Evolutionary conservation across 2,113 vertebrate genomes (phyloP), one percentile per base, ranked within the genome.

Genomic region (Ursus arctos): DNA sequence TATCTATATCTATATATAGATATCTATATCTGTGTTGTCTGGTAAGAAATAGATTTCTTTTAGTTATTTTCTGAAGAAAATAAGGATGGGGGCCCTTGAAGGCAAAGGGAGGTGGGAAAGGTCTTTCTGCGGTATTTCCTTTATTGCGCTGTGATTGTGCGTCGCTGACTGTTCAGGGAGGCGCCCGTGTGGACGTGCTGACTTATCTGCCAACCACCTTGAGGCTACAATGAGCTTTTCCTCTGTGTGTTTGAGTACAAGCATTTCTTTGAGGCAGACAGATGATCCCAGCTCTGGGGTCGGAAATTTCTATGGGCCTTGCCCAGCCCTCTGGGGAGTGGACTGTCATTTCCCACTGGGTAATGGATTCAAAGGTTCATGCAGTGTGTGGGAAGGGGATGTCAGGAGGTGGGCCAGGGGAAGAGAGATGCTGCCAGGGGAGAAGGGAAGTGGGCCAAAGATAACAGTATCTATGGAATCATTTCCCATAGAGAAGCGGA

Each of bases 31-130:
- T 40, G 2, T 71, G 12, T 79, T 79, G n/a, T 93, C 47, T 84
- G 15, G 47, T 61, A 47, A 28, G 51, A 79, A 88, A 81, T 76
- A 33, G 47, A 28, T 84, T 97, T 95, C 84, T 74, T 95, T 76
- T 63, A 47, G 6, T 74, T 65, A 26, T 24, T 59, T 61, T 59
- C 71, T 86, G 40, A 82, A 49, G 31, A 61, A 13, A 33, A 43
- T 36, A 83, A 43, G 10, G 63, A 31, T 14, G 13, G 22, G 69
- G 83, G 55, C 43, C 43, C 33, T 69, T 69, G 51, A 49, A 57
- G 36, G 21, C 43, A 63, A 5, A 67, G 43, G 72, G 47, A 81
- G 40, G 8, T 7, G 4, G 43, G 43, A 26, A 51, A 49, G 47
- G 22, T 9, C 18, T 88, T 61, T 22, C 43, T n/a, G 74, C 19